Base-by-base conservation (phyloP, 2,888 invertebrate species). In the Smittia sp. region DNA sequence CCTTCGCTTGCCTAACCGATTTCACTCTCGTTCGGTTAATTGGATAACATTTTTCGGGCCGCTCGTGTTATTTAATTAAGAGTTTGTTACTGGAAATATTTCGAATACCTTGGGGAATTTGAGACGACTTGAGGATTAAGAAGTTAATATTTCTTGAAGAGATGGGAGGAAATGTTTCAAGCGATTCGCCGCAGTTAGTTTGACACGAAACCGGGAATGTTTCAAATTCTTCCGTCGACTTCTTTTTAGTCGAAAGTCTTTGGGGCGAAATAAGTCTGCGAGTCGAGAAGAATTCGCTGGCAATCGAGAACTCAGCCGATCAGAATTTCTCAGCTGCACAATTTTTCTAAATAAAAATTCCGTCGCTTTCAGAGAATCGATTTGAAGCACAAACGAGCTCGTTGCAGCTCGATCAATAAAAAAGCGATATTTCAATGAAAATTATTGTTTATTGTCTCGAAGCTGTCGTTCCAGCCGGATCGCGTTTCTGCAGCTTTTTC, bases 371-470 rank as follows among this genome's bases (percentile, higher is more conserved):
- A 32, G 4, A 32, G 32, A 32, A 32, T 32, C 32, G 32, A 32
- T 32, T 32, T 9, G n/a, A 46, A 15, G 2, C 18, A 46, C 4
- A 46, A 11, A 11, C n/a, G n/a, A 46, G n/a, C n/a, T 46, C 18
- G 52, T 46, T 58, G 58, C 25, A 63, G 11, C 6, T 63, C 63
- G 25, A 58, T 20, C 39, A 72, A 62, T 72, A 72, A 72, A 72
- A 72, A 39, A 32, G 62, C 58, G 20, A 72, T 72, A 72, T 72
- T 58, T 72, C 72, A 72, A 72, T 52, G 13, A 20, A 72, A 38
- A 24, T 67, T 69, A 69, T 69, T 69, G 69, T 72, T 72, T 72
- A 72, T 72, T 72, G 72, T 72, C 32, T 72, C 32, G 18, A 3
- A 9, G 15, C 4, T 58, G 18, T 63, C 22, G 25, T 25, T 24